Percentiles rank a stretch among this genome's conserved stretches.
phyloP scores from a whole-genome alignment of 2,113 vertebrate genomes.

The Talpa occidentalis region DNA sequence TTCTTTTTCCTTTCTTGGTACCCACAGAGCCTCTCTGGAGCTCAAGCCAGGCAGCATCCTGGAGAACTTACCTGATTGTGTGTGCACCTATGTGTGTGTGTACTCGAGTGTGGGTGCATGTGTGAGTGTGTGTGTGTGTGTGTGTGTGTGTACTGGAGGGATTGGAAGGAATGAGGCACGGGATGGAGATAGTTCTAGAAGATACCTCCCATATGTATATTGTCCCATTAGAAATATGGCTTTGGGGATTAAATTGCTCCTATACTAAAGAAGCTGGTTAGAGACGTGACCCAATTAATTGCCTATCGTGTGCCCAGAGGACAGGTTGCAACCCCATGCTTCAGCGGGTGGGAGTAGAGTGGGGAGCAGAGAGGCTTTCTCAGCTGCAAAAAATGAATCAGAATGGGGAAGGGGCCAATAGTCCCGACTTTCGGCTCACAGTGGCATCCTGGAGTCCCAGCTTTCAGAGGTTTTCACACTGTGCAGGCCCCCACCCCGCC shows the following conservation, averaged over 20 bases:
- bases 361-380: neutral
- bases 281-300: conserved; percentile 37
- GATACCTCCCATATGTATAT: neutral
- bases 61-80: neutral
- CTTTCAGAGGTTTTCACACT: neutral
- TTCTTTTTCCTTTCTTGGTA: neutral
- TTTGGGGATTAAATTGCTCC: conserved; percentile 2
- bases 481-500: neutral
- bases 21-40: neutral
- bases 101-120: too few species aligned
- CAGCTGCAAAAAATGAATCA: neutral
- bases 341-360: neutral
- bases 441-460: neutral
- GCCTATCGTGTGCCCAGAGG: neutral
- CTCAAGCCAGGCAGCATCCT: neutral
- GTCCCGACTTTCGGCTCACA: neutral
- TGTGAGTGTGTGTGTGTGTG: neutral
- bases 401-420: neutral
- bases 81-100: neutral
- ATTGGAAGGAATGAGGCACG: neutral
- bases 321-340: neutral
- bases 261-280: conserved; percentile 46
- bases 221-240: neutral
- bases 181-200: neutral
- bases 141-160: neutral